Evolutionary conservation across 30 jellyfish, hydroid and myxozoan genomes (phyloP).

Genomic region (Cassiopea andromeda): DNA sequence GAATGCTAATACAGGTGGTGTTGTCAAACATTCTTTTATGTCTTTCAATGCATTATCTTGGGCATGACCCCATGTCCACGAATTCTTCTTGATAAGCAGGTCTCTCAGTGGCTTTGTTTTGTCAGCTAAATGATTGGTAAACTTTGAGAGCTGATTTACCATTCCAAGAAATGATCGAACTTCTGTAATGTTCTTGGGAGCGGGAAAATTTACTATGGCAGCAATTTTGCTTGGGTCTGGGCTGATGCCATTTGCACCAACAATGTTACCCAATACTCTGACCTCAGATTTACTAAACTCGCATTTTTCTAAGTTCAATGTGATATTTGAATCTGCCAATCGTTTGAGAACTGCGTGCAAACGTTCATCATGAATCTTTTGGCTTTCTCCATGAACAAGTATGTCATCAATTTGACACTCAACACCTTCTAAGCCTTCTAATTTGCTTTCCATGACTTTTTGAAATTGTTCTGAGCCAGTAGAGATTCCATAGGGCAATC

Average conservation of each 20-base stretch:
- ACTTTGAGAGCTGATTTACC: background rate
- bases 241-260: background rate
- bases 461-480: conserved; percentile 2
- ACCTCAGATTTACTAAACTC: background rate
- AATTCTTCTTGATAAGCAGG: background rate
- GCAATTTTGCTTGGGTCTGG: conserved; percentile 2
- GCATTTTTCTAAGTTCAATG: background rate
- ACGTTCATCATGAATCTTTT: background rate
- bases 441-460: background rate
- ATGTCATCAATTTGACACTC: conserved; percentile 21
- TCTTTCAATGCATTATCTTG: background rate
- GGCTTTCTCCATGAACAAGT: conserved; percentile 26
- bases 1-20: background rate
- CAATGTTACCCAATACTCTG: background rate
- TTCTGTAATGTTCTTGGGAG: background rate
- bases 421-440: conserved; percentile 18
- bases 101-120: background rate
- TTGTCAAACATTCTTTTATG: background rate
- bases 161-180: conserved; percentile 4
- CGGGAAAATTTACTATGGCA: background rate
- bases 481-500: conserved; percentile 10
- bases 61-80: background rate
- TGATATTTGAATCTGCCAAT: background rate
- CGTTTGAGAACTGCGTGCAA: conserved; percentile 8
- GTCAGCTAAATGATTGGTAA: conserved; percentile 2